phyloP scores from a whole-genome alignment of 2,797 vertebrate genomes.

The Peromyscus attwateri region DNA sequence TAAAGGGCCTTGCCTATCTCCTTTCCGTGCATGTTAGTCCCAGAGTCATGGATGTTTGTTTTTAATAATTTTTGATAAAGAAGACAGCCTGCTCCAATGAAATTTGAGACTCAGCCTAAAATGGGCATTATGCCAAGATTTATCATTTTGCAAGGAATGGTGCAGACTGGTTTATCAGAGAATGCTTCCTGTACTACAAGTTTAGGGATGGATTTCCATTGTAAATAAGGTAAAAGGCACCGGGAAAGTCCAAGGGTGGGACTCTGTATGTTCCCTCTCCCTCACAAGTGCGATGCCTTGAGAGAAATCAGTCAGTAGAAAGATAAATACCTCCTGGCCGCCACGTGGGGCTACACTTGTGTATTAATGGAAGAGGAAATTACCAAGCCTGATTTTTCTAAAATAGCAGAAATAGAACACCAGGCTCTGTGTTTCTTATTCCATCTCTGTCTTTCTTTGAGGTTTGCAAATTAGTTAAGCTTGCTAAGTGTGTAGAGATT shows the following conservation, averaged over 20 bases:
- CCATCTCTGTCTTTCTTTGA: constrained; percentile 42
- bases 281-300: constrained; percentile 61
- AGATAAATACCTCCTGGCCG: constrained; percentile 71
- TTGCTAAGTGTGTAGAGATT: constrained; percentile 28
- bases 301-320: constrained; percentile 77
- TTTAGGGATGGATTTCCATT: constrained; percentile 75
- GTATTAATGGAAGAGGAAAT: constrained; percentile 69
- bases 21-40: not conserved
- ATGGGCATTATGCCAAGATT: not conserved
- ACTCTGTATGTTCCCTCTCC: constrained; percentile 56
- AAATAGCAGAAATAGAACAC: constrained; percentile 62
- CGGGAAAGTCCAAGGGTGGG: constrained; percentile 47
- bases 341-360: constrained; percentile 55
- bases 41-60: constrained; percentile 66
- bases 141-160: constrained; percentile 55
- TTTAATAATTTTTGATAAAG: constrained; percentile 73
- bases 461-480: constrained; percentile 72
- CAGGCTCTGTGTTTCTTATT: constrained; percentile 28
- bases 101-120: not conserved
- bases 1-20: constrained; percentile 44
- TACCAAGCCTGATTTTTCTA: constrained; percentile 50
- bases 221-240: constrained; percentile 76
- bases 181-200: not conserved
- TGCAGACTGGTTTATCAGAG: not conserved
- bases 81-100: constrained; percentile 56